These are phyloP conservation scores for Trichogramma evanescens DNA, from an alignment of 2,888 invertebrate genomes.

Conservation along the genomic window DNA sequence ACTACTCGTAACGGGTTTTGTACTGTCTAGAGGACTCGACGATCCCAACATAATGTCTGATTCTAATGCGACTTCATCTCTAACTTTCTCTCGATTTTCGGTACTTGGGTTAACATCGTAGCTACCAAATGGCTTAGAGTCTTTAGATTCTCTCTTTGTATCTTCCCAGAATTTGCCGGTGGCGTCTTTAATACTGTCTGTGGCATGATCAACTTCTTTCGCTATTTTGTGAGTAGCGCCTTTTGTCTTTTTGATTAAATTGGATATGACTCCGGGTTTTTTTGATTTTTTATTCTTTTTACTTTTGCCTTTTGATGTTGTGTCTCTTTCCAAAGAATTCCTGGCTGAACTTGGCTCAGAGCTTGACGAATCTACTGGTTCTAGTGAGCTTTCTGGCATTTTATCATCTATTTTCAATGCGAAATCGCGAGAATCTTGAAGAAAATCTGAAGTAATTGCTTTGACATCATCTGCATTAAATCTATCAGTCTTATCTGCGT, in stretches of 20 bases:
- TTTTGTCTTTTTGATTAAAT: conserved; percentile 28
- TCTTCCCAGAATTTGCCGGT: conserved; percentile 26
- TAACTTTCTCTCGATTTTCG: conserved; percentile 22
- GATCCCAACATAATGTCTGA: conserved; percentile 29
- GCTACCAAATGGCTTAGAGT: conserved; percentile 30
- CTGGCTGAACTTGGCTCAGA: conserved; percentile 20
- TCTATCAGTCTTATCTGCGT: conserved; percentile 17
- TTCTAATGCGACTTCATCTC: conserved; percentile 24
- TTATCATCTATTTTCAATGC: conserved; percentile 23
- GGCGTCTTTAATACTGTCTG: conserved; percentile 22
- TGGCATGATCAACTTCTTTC: conserved; percentile 17
- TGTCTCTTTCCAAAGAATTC: conserved; percentile 25
- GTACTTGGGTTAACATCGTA: conserved; percentile 31
- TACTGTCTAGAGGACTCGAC: conserved; percentile 23
- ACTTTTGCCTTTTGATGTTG: conserved; percentile 21
- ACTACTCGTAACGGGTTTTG: conserved; percentile 1
- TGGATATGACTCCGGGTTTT: conserved; percentile 30
- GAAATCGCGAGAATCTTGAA: conserved; percentile 24
- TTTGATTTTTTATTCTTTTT: conserved; percentile 28
- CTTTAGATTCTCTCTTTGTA: conserved; percentile 19
- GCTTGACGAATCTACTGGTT: conserved; percentile 8
- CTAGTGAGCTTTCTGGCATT: neutral
- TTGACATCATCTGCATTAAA: conserved; percentile 9
- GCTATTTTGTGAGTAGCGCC: conserved; percentile 16
- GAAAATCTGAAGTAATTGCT: conserved; percentile 7